Base-by-base conservation (phyloP, 30 jellyfish, hydroid and myxozoan species). In the Pseudorhiza aurosa region DNA sequence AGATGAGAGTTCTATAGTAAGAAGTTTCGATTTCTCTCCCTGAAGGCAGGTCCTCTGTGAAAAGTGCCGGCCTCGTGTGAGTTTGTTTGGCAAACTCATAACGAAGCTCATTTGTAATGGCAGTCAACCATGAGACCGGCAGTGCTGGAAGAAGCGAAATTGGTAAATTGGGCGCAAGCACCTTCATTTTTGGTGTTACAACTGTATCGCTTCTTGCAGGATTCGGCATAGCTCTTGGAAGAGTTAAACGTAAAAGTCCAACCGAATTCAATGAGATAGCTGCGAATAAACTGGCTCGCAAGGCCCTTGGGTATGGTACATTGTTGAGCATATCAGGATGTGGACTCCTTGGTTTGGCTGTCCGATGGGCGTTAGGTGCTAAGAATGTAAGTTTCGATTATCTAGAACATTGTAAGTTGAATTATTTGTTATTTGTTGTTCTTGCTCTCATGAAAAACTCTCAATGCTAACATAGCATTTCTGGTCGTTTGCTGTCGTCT, bases 281-380 rank as follows among this genome's bases (percentile, higher is more conserved):
- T 12, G 99, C 97, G 26, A 68, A 74, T 22, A 82, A 64, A 65
- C 85, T 94, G 26, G 99, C 97, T 19, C 30, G 82, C 40, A 82
- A 83, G 67, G 99, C 99, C 27, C 87, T 94, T 4, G 99, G 99
- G 25, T 84, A 72, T 68, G 99, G 99, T 8, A 87, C 97, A 9
- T 56, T 75, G n/a, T 42, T 87, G 56, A 85, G 97, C 58, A 77
- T 94, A 24, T 32, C 97, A 5, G 99, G 97, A 35, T 81, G 88
- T 63, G 95, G 96, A 4, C 40, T 88, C 60, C 83, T 91, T 10
- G 91, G 84, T 24, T 30, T 72, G 2, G 77, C 77, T 2, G 75
- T 74, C 24, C 71, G 60, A 36, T 45, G 88, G 65, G 88, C 82
- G 4, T 62, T 91, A 40, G 91, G 91, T 9, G 96, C 79, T 8